Evolutionary conservation across 2,797 vertebrate species (phyloP).

Genomic region (Cheirogaleus major): DNA sequence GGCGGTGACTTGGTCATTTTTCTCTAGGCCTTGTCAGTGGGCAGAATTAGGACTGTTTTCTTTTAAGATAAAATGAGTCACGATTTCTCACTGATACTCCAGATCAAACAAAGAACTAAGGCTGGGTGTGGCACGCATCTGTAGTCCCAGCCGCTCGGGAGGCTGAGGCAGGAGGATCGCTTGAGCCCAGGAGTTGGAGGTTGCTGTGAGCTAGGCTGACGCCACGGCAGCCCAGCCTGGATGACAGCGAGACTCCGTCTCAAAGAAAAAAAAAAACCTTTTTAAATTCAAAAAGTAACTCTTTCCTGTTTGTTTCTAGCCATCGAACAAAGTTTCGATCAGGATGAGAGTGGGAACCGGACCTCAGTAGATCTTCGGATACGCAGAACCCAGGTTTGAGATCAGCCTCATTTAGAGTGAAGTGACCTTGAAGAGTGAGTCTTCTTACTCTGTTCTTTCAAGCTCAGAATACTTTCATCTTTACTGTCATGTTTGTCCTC

Average conservation of each 20-base stretch:
- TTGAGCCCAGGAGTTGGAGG: not conserved
- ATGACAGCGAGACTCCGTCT: too few relatives aligned
- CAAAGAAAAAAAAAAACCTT: too few relatives aligned
- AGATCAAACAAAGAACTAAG: not conserved
- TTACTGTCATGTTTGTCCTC: not conserved
- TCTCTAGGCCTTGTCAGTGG: not conserved
- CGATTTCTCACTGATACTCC: not conserved
- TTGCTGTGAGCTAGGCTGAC: not conserved
- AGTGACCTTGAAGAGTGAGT: too few relatives aligned
- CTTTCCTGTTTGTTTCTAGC: constrained; percentile 81
- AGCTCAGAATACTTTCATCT: not conserved
- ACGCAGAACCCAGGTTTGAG: constrained; percentile 94
- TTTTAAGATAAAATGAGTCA: not conserved
- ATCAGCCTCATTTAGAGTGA: rapidly evolving
- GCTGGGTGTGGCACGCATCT: not conserved
- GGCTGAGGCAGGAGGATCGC: not conserved
- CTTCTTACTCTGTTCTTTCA: not conserved
- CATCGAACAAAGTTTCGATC: constrained; percentile 92
- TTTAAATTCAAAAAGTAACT: not conserved
- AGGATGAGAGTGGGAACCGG: constrained; percentile 88
- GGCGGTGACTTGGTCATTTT: too few relatives aligned
- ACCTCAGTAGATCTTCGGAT: constrained; percentile 93
- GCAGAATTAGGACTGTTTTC: not conserved
- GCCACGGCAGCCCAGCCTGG: too few relatives aligned
- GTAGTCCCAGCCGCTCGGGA: not conserved